Evolutionary conservation across 2,113 vertebrate species (phyloP).

Genomic region (Narcine bancroftii): DNA sequence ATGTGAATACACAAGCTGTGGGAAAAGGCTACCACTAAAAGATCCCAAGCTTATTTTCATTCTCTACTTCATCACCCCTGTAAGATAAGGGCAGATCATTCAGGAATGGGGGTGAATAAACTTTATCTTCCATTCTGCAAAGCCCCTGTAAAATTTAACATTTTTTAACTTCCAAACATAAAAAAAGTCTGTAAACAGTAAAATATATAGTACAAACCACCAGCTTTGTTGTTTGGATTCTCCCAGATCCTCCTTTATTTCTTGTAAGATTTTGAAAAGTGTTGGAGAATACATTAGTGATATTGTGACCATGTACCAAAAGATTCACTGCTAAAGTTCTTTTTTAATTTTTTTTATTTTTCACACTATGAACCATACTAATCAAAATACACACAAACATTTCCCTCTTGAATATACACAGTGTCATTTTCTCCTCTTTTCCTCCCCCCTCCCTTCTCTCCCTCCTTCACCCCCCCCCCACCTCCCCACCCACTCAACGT

Average conservation of each 20-base stretch:
- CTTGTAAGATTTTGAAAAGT: not conserved
- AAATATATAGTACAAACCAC: not conserved
- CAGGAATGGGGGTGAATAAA: conserved; percentile 19
- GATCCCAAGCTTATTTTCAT: not conserved
- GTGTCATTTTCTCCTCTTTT: no score
- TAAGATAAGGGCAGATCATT: conserved; percentile 7
- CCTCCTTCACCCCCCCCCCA: no score
- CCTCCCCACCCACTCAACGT: no score
- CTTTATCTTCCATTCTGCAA: conserved; percentile 14
- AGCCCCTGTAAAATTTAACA: not conserved
- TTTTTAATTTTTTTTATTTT: not conserved
- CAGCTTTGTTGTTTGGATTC: not conserved
- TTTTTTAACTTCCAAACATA: not conserved
- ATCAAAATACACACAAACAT: no score
- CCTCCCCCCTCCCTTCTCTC: no score
- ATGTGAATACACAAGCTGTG: conserved; percentile 10
- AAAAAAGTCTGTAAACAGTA: not conserved
- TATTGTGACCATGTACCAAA: not conserved
- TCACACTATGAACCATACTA: no score
- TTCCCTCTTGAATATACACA: no score
- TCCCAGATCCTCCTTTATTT: not conserved
- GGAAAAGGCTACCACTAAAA: not conserved
- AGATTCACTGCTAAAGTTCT: not conserved
- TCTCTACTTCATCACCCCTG: not conserved
- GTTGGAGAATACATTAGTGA: not conserved